These are phyloP conservation scores for Scrobipalpa atriplicella DNA, from an alignment of 2,888 invertebrate species.

Conservation along the genomic window DNA sequence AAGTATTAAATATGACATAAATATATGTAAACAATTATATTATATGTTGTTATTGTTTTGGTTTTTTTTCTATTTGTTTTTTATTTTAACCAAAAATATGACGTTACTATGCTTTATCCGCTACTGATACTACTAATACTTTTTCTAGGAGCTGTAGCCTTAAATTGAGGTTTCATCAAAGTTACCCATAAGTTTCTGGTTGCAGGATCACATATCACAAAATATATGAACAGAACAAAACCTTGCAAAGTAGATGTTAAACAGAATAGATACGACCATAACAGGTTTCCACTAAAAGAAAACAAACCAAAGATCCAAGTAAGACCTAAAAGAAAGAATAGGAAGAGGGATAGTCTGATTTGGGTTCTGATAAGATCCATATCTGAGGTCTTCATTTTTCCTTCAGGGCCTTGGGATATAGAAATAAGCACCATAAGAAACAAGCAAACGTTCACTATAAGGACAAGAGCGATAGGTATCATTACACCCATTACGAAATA, in stretches of 20 bases:
- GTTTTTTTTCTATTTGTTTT: no score
- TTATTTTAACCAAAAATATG: no score
- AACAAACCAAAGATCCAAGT: constrained; percentile 85
- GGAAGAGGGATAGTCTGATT: constrained; percentile 79
- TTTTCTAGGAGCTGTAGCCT: constrained; percentile 53
- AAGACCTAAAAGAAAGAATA: constrained; percentile 84
- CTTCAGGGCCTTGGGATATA: constrained; percentile 76
- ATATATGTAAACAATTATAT: no score
- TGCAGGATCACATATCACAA: constrained; percentile 80
- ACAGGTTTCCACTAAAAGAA: constrained; percentile 72
- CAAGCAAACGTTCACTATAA: constrained; percentile 77
- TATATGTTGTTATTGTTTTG: no score
- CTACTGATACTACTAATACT: constrained; percentile 63
- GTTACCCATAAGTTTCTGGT: constrained; percentile 80
- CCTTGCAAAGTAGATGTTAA: constrained; percentile 85
- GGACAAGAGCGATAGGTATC: constrained; percentile 78
- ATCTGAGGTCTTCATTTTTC: constrained; percentile 70
- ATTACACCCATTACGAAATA: constrained; percentile 77
- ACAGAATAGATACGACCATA: constrained; percentile 85
- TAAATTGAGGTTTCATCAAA: constrained; percentile 64
- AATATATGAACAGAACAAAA: constrained; percentile 84
- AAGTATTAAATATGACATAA: no score
- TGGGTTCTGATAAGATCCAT: constrained; percentile 74
- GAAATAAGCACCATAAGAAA: constrained; percentile 81
- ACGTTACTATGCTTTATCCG: constrained; percentile 20